Base-by-base conservation (phyloP, 2,797 vertebrate genomes). In the Gallinago nigripennis region DNA sequence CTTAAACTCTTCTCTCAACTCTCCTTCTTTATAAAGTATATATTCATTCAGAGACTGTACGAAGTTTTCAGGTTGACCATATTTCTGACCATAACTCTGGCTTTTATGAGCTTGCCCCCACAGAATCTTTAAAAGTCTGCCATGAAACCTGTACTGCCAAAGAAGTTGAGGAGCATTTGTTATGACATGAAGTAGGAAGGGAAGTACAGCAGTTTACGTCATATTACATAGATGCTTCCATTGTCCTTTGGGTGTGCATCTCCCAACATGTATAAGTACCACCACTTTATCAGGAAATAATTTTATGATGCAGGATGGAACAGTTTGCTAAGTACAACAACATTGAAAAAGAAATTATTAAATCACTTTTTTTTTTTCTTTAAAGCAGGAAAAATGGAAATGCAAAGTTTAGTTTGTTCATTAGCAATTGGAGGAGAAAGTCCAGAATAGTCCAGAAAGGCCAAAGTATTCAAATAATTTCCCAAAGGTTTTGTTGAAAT, bases 401-500 rank as follows among this genome's bases (percentile, higher is more conserved):
- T 12, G 14, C 73, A 51, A 85, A 45, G 45, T 88, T 83, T 28
- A 82, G 50, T 10, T 45, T 73, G 86, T 82, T 84, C 66, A 50
- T 86, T 82, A 93, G 33, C 51, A 95, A 81, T 68, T 88, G 88
- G 78, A 90, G 72, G 58, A 84, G 48, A 80, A 68, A 88, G 68
- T 84, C 77, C 54, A 70, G 61, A 79, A 61, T 20, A 86, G 37
- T 76, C 37, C 79, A 90, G 60, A 78, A 94, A 89, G 86, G 82
- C 68, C 39, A 86, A 88, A 95, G 58, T 78, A 92, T 72, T 80
- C 82, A 94, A 88, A 92, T 86, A 94, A 87, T 81, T 81, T 94
- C 82, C 53, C 58, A 88, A 92, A 66, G 78, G 51, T 80, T 86
- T 91, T 71, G 93, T 94, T 86, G 76, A 96, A 96, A 97, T 93